These are phyloP conservation scores for Lasius platythorax DNA, from an alignment of 2,888 invertebrate species.

Conservation along the genomic window DNA sequence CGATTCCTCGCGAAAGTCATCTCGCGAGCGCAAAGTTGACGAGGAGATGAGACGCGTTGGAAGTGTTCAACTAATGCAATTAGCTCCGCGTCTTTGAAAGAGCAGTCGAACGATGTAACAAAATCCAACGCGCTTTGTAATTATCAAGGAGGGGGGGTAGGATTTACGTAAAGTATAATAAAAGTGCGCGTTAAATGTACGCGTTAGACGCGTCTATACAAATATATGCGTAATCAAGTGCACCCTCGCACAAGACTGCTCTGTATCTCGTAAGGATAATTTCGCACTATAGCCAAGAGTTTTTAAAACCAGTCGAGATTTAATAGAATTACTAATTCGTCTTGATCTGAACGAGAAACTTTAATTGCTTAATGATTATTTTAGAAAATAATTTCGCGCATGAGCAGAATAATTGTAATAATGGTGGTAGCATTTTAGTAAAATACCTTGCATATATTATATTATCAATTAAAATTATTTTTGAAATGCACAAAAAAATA, in stretches of 20 bases:
- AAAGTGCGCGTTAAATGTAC: not conserved
- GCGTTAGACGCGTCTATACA: too few species aligned
- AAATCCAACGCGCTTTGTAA: conserved; percentile 63
- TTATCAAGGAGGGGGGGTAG: conserved; percentile 42
- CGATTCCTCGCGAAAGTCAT: conserved; percentile 51
- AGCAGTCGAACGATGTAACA: conserved; percentile 61
- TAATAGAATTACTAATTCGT: not conserved
- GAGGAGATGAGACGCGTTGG: conserved; percentile 45
- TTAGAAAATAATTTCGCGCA: not conserved
- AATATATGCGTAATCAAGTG: not conserved
- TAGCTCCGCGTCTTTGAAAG: conserved; percentile 60
- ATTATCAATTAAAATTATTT: not conserved
- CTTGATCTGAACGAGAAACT: not conserved
- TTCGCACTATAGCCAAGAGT: not conserved
- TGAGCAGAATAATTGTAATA: not conserved
- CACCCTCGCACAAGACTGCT: not conserved
- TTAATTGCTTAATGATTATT: not conserved
- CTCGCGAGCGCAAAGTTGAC: conserved; percentile 58
- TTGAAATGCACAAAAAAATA: not conserved
- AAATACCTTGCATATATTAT: not conserved
- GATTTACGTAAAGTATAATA: conserved; percentile 26
- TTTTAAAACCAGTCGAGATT: not conserved
- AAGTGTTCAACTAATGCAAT: conserved; percentile 71
- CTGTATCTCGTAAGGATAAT: not conserved
- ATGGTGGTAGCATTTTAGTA: not conserved